A percentile compares a stretch with the other conserved stretches of the same genome.
These are phyloP conservation scores for Hydrochoerus hydrochaeris DNA, from an alignment of 2,113 vertebrate species.

Conservation along the genomic window DNA sequence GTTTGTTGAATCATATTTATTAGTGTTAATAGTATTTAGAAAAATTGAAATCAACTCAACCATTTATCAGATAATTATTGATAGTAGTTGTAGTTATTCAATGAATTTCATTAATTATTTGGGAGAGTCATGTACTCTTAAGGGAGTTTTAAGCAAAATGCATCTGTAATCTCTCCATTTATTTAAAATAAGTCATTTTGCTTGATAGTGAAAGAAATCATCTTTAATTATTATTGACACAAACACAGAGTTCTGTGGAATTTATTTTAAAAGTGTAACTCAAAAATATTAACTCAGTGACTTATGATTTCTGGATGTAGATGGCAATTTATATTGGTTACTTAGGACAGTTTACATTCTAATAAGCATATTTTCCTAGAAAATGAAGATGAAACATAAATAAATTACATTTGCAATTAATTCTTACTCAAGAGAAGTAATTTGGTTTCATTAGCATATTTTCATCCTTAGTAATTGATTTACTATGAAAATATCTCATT, in stretches of 20 bases:
- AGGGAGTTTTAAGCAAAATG: conserved; percentile 22
- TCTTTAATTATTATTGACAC: not conserved
- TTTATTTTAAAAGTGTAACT: not conserved
- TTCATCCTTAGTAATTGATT: not conserved
- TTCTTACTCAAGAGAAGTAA: not conserved
- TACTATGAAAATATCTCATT: not conserved
- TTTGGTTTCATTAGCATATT: not conserved
- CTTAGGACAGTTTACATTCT: not conserved
- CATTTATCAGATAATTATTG: not conserved
- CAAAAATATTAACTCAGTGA: not conserved
- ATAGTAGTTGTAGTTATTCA: not conserved
- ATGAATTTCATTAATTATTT: not conserved
- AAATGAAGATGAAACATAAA: not conserved
- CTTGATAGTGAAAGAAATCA: not conserved
- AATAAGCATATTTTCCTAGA: not conserved
- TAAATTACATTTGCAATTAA: not conserved
- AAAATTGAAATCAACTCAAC: not conserved
- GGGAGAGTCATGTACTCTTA: not conserved
- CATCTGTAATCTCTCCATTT: not conserved
- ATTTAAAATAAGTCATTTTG: conserved; percentile 55
- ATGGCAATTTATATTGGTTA: not conserved
- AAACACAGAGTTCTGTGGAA: not conserved
- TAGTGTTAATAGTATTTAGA: not conserved
- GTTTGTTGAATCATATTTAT: not conserved
- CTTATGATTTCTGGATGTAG: not conserved